Percentiles rank a stretch among this genome's conserved stretches.
Evolutionary conservation across 2,888 invertebrate species (phyloP).

Genomic region (Yponomeuta sedellus): DNA sequence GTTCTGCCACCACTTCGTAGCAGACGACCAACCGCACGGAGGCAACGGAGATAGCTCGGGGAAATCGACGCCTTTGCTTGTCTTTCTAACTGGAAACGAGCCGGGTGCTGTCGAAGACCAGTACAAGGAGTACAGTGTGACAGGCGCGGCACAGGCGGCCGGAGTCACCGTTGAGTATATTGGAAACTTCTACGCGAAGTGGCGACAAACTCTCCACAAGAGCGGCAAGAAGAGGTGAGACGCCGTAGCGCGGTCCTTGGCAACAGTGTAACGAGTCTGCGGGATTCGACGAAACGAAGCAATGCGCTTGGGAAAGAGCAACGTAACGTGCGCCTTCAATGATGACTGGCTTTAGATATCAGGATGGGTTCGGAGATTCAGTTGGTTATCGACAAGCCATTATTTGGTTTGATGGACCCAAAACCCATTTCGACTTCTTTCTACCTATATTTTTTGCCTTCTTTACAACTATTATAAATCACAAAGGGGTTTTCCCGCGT

Average conservation of each 20-base stretch:
- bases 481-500: neutral
- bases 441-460: neutral
- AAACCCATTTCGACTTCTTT: neutral
- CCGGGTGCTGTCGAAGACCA: constrained; percentile 57
- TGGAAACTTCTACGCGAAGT: constrained; percentile 88
- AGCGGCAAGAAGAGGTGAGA: constrained; percentile 69
- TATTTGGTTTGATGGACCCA: neutral
- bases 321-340: neutral
- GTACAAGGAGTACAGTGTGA: constrained; percentile 81
- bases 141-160: constrained; percentile 86
- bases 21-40: constrained; percentile 49
- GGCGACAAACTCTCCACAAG: constrained; percentile 82
- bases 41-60: constrained; percentile 52
- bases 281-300: constrained; percentile 35
- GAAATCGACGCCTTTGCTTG: constrained; percentile 79
- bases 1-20: constrained; percentile 86
- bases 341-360: neutral
- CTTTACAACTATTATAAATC: neutral
- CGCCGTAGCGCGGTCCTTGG: constrained; percentile 32
- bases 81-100: constrained; percentile 83
- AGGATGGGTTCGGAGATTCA: neutral
- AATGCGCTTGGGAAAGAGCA: constrained; percentile 17
- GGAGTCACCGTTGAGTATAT: constrained; percentile 90
- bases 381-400: neutral
- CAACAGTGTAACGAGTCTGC: constrained; percentile 43